A percentile compares a stretch with the other conserved stretches of the same genome.
Conservation (phyloP, 2,113 vertebrate species). For the Pseudorasbora parva region DNA sequence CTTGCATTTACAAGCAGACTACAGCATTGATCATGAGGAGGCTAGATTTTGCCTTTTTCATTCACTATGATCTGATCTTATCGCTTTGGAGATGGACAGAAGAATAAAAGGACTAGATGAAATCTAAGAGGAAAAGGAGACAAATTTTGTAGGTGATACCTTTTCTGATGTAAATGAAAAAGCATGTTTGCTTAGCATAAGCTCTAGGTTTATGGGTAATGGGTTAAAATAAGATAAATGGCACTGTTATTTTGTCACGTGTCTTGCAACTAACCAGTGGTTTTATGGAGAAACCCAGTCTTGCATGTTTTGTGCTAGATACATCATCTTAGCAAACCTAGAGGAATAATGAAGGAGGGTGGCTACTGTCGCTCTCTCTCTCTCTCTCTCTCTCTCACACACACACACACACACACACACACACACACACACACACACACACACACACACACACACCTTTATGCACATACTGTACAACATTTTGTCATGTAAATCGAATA, state of each 20-base stretch:
- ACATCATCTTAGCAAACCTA: not conserved
- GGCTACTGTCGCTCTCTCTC: not conserved
- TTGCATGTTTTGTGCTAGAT: not conserved
- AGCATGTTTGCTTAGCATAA: not conserved
- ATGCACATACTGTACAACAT: not conserved
- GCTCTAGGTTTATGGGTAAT: not conserved
- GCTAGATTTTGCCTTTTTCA: not conserved
- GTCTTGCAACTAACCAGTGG: not conserved
- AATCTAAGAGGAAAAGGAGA: not conserved
- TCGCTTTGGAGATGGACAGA: not conserved
- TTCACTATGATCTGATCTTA: not conserved
- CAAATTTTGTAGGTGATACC: not conserved
- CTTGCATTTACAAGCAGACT: not conserved
- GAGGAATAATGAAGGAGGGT: not conserved
- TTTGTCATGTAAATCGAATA: not conserved
- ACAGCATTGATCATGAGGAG: conserved; percentile 9
- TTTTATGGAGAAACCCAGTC: not conserved
- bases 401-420: conserved; percentile 7
- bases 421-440: not conserved
- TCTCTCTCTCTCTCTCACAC: no score
- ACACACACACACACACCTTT: not conserved
- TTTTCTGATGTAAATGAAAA: not conserved
- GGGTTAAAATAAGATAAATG: not conserved
- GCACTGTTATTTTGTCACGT: not conserved
- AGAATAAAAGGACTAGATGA: not conserved